Conservation (phyloP, 2,113 vertebrate genomes). For the Shinisaurus crocodilurus region DNA sequence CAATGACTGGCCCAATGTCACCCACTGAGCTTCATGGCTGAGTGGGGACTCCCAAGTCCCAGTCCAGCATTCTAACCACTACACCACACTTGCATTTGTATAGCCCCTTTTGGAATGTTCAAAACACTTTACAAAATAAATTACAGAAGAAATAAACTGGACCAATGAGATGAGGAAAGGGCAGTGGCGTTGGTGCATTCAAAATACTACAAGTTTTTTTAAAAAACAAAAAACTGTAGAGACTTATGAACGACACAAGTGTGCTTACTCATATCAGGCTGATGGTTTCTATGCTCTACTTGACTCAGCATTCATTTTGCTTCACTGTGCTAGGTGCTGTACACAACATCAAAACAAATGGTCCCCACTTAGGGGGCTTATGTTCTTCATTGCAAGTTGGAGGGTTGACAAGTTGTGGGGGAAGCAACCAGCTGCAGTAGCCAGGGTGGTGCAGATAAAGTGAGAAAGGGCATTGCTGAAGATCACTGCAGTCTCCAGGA, state of each 20-base stretch:
- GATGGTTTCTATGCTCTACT: not conserved
- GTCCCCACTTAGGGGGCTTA: not conserved
- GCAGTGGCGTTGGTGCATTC: not conserved
- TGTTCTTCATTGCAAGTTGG: not conserved
- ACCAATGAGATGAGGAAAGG: not conserved
- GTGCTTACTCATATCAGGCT: not conserved
- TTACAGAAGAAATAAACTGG: not conserved
- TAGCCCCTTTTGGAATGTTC: not conserved
- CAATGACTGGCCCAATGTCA: too few relatives aligned
- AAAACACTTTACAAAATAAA: not conserved
- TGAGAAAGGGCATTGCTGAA: not conserved
- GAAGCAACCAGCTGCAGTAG: not conserved
- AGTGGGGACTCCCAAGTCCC: too few relatives aligned
- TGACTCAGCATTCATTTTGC: not conserved
- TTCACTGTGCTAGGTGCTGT: not conserved
- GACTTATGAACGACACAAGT: not conserved
- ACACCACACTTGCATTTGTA: not conserved
- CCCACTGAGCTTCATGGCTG: too few relatives aligned
- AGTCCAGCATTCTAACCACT: too few relatives aligned
- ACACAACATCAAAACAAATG: not conserved
- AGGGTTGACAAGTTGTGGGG: too few relatives aligned
- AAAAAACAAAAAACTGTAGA: not conserved
- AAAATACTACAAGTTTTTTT: not conserved
- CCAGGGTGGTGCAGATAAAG: not conserved
- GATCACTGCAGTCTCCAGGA: not conserved